Conservation (phyloP, 23 tunicate genomes). For the Oikopleura albicans region DNA sequence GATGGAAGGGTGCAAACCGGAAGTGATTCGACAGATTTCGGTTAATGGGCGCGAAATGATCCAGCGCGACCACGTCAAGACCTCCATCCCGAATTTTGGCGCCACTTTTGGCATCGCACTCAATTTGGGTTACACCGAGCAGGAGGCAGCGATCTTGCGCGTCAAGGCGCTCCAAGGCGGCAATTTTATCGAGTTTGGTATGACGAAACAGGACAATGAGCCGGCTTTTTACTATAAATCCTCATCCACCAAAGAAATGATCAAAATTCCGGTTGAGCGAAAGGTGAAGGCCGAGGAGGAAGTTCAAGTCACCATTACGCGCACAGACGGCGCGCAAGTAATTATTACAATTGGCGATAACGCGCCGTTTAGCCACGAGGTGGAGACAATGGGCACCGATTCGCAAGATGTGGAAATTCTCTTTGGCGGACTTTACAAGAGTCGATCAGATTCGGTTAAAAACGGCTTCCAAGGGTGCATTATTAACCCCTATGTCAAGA, state of each 20-base stretch:
- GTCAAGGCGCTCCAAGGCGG: neutral
- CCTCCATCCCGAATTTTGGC: neutral
- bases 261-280: neutral
- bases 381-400: neutral
- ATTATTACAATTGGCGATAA: neutral
- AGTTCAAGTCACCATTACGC: neutral
- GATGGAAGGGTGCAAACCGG: neutral
- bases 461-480: neutral
- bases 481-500: neutral
- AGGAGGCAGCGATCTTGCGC: neutral
- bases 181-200: neutral
- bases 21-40: neutral
- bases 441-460: neutral
- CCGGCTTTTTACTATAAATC: neutral
- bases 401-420: neutral
- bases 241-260: neutral
- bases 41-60: neutral
- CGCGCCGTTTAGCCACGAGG: neutral
- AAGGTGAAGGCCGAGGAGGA: neutral
- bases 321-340: neutral
- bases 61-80: neutral
- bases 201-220: neutral
- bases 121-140: neutral
- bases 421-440: neutral
- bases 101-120: neutral